phyloP scores from a whole-genome alignment of 1,140 invertebrate genomes.

The Ylistrum balloti region DNA sequence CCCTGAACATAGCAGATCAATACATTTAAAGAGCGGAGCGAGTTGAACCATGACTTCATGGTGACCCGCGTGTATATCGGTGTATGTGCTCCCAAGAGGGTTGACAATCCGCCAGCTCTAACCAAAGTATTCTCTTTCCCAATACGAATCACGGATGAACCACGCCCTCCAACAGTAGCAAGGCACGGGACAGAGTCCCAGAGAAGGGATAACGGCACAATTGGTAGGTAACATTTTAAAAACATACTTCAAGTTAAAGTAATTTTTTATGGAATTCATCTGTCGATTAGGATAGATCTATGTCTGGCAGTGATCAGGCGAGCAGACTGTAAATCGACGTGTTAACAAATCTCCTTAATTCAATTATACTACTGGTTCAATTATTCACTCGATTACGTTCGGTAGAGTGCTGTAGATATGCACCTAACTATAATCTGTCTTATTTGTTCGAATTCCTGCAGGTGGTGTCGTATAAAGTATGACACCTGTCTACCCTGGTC shows the following conservation, averaged over 20 bases:
- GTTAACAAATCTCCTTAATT: background rate
- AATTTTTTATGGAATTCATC: background rate
- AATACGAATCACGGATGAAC: background rate
- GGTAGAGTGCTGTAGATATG: background rate
- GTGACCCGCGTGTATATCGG: background rate
- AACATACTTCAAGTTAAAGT: background rate
- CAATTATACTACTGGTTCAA: background rate
- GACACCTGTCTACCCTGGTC: background rate
- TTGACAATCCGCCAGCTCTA: background rate
- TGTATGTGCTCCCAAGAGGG: background rate
- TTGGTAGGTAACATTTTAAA: background rate
- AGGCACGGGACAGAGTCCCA: background rate
- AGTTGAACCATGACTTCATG: background rate
- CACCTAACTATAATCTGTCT: background rate
- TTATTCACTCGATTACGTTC: background rate
- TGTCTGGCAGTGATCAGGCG: background rate
- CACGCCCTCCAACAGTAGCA: background rate
- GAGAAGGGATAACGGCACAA: background rate
- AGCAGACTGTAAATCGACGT: background rate
- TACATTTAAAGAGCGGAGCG: background rate
- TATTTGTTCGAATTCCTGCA: background rate
- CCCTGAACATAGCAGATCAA: background rate
- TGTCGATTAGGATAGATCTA: background rate
- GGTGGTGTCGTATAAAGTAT: background rate
- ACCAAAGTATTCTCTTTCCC: background rate